Evolutionary conservation across 2,113 vertebrate species (phyloP), one percentile per base, ranked within the genome.

Genomic region (Cnemophilus loriae): DNA sequence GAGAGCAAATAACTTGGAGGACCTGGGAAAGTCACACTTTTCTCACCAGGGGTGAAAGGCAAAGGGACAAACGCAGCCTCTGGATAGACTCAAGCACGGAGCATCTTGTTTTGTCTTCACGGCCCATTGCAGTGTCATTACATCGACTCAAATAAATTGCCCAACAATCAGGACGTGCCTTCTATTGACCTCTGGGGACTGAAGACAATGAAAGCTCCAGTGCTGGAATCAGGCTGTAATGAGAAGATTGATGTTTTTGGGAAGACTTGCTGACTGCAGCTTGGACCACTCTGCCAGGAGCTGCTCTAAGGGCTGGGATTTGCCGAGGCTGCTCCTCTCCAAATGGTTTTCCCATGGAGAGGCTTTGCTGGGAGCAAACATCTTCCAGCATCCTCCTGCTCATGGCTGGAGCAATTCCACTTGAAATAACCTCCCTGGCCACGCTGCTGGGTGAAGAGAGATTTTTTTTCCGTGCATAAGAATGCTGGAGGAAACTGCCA

Each of bases 221-320:
- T 7, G 8, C 75, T 83, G 57, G 49, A 85, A 87, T 65, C 49
- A 46, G 69, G 42, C 53, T 6, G 4, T n/a, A 82, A 89, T 53
- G 87, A 73, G 84, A 50, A 87, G 81, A 93, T 94, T 46, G 49
- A 95, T 87, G 78, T 3, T 68, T 88, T 91, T 64, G 84, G 78
- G 84, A 93, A 44, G 74, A 79, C 4, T 61, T 79, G 81, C 41
- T 0, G 61, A 79, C 65, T 87, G 69, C 84, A 87, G 69, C 68
- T 87, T 69, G 84, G 87, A 37, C 53, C 57, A 20, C 24, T 49
- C 23, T 23, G 37, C 70, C 35, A 28, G 3, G 13, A 93, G 56
- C 68, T 77, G 55, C 5, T 69, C 60, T 85, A 3, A 61, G 44
- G 49, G 49, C 28, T 75, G 52, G 50, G 71, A 41, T 85, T 90